Percentiles rank a stretch among this genome's conserved stretches.
Conservation (phyloP, 2,113 vertebrate species). For the Forbesichthys agassizii region DNA sequence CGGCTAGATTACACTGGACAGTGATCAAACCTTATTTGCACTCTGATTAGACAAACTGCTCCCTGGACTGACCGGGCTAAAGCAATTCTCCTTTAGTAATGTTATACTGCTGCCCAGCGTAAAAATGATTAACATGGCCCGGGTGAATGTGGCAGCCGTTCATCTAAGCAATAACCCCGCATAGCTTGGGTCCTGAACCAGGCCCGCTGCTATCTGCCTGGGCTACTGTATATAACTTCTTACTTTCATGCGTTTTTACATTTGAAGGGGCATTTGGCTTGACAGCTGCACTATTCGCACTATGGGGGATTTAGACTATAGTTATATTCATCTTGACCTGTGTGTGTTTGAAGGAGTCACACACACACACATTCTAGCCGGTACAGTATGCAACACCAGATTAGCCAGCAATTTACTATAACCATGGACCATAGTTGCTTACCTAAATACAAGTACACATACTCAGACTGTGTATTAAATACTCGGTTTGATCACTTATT, state of each 20-base stretch:
- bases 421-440: too few species aligned
- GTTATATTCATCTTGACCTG: too few species aligned
- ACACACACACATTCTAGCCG: too few species aligned
- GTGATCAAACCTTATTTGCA: slow-evolving; percentile 99
- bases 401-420: too few species aligned
- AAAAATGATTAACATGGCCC: slow-evolving; percentile 91
- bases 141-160: slow-evolving; percentile 81
- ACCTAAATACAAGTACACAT: too few species aligned
- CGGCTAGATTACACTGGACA: slow-evolving; percentile 95
- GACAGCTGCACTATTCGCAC: too few species aligned
- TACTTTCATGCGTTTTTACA: neutral
- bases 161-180: slow-evolving; percentile 76
- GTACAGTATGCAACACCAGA: too few species aligned
- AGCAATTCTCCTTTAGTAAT: slow-evolving; percentile 90
- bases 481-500: too few species aligned
- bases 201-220: slow-evolving; percentile 2
- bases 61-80: slow-evolving; percentile 88
- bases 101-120: slow-evolving; percentile 85
- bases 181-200: slow-evolving; percentile 28
- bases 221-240: neutral
- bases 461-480: too few species aligned
- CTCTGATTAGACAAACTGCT: slow-evolving; percentile 95
- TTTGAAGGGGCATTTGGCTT: too few species aligned
- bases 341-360: too few species aligned
- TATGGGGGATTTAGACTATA: too few species aligned